Percentiles rank a stretch among this genome's conserved stretches.
phyloP scores from a whole-genome alignment of 2,113 vertebrate genomes.

The Sylvilagus bachmani region DNA sequence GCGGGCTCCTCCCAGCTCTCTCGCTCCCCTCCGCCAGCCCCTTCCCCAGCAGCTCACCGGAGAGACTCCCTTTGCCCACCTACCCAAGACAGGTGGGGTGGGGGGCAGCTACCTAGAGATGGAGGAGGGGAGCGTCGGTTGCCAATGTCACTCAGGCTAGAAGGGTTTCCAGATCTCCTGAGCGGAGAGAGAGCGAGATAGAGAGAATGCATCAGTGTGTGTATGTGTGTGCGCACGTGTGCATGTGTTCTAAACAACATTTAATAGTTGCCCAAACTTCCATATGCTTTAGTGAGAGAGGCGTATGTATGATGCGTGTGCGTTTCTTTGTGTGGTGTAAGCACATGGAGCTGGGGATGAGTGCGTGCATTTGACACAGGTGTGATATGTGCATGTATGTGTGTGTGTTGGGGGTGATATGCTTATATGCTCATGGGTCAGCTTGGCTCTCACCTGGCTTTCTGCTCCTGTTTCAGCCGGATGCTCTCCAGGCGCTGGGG shows the following conservation, averaged over 20 bases:
- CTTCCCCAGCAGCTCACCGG: not conserved
- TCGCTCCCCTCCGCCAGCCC: not conserved
- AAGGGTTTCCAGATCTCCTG: constrained; percentile 95
- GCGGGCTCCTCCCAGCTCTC: not conserved
- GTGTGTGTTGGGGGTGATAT: not conserved
- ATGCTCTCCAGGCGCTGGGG: constrained; percentile 96
- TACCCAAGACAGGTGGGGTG: constrained; percentile 13
- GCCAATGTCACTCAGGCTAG: constrained; percentile 95
- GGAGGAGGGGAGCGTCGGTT: constrained; percentile 96
- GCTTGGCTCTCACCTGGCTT: constrained; percentile 90
- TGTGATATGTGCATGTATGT: no score
- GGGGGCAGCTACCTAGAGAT: constrained; percentile 92
- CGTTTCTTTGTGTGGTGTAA: not conserved
- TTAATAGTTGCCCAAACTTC: not conserved
- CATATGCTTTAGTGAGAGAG: not conserved
- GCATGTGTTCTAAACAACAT: not conserved
- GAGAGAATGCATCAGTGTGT: not conserved
- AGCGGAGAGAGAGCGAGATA: not conserved
- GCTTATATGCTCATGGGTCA: no score
- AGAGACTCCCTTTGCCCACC: constrained; percentile 48
- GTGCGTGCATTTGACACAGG: no score
- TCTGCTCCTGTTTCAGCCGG: constrained; percentile 97
- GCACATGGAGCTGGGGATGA: not conserved
- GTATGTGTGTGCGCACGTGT: not conserved
- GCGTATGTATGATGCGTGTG: not conserved